Base-by-base conservation (phyloP, 2,888 invertebrate species). In the Trichogramma dendrolimi region DNA sequence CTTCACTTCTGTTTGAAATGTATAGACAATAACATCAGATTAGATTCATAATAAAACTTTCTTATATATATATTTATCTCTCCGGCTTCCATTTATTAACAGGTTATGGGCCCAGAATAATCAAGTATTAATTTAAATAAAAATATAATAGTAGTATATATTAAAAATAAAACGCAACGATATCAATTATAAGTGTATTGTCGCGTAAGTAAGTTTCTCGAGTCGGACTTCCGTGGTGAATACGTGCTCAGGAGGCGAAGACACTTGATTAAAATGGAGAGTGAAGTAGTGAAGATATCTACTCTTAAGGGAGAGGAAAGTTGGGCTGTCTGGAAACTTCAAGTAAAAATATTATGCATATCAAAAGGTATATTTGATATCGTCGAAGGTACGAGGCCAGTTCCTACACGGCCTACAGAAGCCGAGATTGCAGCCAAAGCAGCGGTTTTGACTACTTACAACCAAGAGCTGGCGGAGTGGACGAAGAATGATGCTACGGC, bases 321-420 rank as follows among this genome's bases (percentile, higher is more conserved):
- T 41, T 66, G 64, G 64, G 5, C 48, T 5, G 7, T 55, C 6
- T 66, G 60, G 61, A 64, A 57, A 51, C 62, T 61, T 27, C 62
- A 66, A 62, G 41, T 58, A 2, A 43, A 53, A 11, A 10, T 66
- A 7, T 46, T 51, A 8, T 49, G 63, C 4, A 44, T 57, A 46
- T 61, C 67, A 4, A 48, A 48, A n/a, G 61, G 52, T 5, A 11
- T 54, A 14, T 63, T 49, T 44, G 53, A 60, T 7, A 14, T 60
- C 2, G 61, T 63, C 2, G 53, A 57, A 49, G 59, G 48, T 48
- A 44, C 10, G 2, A 38, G 39, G 6, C 8, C 8, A 27, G 48
- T 42, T 39, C 59, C 52, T 40, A 53, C 42, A 5, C 11, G 41
- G 40, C 53, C 53, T 11, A 40, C 7, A 14, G 52, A 10, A 51